phyloP scores from a whole-genome alignment of 2,888 invertebrate species.

The Listrodromus nycthemerus region DNA sequence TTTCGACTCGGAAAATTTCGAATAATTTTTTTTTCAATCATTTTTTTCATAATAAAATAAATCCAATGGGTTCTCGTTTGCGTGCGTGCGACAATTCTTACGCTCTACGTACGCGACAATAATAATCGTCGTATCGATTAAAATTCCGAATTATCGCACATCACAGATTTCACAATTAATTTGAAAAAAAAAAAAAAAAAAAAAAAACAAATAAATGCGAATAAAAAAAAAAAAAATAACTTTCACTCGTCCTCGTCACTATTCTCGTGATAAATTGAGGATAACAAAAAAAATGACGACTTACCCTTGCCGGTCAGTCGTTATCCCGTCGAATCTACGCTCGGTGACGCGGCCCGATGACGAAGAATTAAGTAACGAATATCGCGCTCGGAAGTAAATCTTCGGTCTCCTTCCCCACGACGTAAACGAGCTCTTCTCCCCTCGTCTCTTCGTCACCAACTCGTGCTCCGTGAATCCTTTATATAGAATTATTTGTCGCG shows the following conservation, averaged over 20 bases:
- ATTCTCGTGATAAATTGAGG: background rate
- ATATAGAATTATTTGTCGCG: slow-evolving; percentile 65
- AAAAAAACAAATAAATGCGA: background rate
- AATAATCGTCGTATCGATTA: background rate
- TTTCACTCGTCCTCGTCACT: slow-evolving; percentile 17
- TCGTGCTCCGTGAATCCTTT: slow-evolving; percentile 61
- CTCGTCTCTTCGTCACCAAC: slow-evolving; percentile 26
- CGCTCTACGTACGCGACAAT: background rate
- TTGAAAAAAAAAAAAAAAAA: background rate
- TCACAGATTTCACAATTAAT: slow-evolving; percentile 1
- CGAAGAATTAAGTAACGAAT: background rate
- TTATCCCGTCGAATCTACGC: slow-evolving; percentile 14
- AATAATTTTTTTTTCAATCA: background rate
- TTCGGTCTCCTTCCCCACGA: background rate
- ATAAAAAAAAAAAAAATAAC: background rate
- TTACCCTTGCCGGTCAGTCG: slow-evolving; percentile 42
- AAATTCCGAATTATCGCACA: background rate
- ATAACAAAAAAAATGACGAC: slow-evolving; percentile 20
- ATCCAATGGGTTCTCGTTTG: background rate
- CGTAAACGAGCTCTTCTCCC: background rate
- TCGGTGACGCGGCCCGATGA: background rate
- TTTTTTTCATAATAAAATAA: no score
- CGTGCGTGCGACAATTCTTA: background rate
- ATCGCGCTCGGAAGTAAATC: background rate
- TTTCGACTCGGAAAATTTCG: background rate